Percentiles rank a stretch among this genome's conserved stretches.
Evolutionary conservation across 2,797 vertebrate species (phyloP).

Genomic region (Falco peregrinus): DNA sequence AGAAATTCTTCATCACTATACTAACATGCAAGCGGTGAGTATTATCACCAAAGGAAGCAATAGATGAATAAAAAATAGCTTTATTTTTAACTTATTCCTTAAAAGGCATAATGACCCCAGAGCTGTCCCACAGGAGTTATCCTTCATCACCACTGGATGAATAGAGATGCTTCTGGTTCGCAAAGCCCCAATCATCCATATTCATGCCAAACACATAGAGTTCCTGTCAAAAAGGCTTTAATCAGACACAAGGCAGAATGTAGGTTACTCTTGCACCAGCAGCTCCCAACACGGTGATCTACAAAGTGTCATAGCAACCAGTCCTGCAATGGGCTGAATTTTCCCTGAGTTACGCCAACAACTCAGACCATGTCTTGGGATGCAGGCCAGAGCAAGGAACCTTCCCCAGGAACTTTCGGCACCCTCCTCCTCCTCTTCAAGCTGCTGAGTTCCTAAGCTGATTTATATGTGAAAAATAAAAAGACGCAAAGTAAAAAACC

Average conservation of each 20-base stretch:
- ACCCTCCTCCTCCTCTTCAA: background rate
- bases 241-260: background rate
- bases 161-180: background rate
- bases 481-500: background rate
- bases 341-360: background rate
- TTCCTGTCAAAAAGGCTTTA: slow-evolving; percentile 39
- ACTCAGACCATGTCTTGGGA: background rate
- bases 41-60: background rate
- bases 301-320: slow-evolving; percentile 36
- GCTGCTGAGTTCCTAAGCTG: background rate
- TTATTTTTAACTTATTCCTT: slow-evolving; percentile 19
- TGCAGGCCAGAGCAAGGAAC: background rate
- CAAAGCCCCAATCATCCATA: slow-evolving; percentile 21
- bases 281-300: background rate
- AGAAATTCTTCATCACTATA: background rate
- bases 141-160: background rate
- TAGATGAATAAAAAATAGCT: background rate
- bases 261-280: slow-evolving; percentile 9
- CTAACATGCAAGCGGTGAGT: background rate
- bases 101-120: background rate
- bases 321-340: background rate
- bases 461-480: background rate
- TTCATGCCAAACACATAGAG: slow-evolving; percentile 20
- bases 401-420: background rate
- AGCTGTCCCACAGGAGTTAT: background rate